Conservation (phyloP, 1,140 invertebrate species). For the Vollenhovia emeryi region DNA sequence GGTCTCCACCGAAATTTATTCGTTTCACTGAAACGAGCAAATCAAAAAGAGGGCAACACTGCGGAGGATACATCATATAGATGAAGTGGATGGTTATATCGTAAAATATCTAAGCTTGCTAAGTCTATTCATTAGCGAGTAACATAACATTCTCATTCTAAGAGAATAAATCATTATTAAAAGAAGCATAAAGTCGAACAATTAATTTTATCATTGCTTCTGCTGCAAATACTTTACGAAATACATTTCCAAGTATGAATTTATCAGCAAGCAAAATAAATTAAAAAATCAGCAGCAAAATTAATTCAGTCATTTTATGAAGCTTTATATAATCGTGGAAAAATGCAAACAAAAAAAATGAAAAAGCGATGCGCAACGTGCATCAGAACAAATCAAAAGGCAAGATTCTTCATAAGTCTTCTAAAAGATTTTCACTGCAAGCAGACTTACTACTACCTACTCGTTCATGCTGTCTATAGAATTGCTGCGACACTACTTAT, state of each 20-base stretch:
- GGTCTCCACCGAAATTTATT: constrained; percentile 31
- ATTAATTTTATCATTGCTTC: constrained; percentile 19
- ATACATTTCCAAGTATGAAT: background rate
- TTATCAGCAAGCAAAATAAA: too few relatives aligned
- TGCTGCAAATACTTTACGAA: constrained; percentile 5
- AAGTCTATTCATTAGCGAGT: background rate
- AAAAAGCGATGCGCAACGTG: constrained; percentile 32
- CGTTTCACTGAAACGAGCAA: background rate
- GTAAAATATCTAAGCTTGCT: background rate
- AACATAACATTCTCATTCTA: background rate
- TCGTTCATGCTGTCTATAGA: background rate
- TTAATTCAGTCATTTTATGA: background rate
- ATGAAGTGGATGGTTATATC: background rate
- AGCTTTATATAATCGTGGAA: background rate
- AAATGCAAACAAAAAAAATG: constrained; percentile 29
- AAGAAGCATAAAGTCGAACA: background rate
- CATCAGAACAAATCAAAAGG: background rate
- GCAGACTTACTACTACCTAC: constrained; percentile 2
- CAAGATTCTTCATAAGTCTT: background rate
- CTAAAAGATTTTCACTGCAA: background rate
- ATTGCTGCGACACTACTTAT: background rate
- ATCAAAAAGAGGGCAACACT: background rate
- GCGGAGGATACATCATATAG: background rate
- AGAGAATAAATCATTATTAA: background rate
- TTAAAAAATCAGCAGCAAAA: background rate